Evolutionary conservation across 2,797 vertebrate genomes (phyloP), one percentile per base, ranked within the genome.

Genomic region (Pipistrellus pipistrellus): DNA sequence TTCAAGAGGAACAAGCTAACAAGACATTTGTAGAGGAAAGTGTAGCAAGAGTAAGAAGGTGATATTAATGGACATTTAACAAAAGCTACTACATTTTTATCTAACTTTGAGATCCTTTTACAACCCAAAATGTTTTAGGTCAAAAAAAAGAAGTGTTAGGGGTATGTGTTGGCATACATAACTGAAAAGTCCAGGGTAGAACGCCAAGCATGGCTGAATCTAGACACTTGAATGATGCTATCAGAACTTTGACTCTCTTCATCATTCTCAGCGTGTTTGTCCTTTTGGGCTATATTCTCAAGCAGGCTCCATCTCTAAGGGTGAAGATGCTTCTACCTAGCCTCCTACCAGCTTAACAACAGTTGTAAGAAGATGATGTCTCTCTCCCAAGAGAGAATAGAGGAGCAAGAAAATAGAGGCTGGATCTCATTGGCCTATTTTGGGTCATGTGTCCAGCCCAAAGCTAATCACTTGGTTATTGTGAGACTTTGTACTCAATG

Each of bases 61-160:
- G 87, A 87, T 20, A 25, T 4, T 8, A 9, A 75, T 8, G 38
- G 53, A 76, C 25, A 51, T 75, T 68, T 88, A 57, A 35, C 14
- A 41, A 66, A 59, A 27, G 3, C 46, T 5, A 32, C 18, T 35
- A 20, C 2, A n/a, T 46, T 90, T 80, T 89, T n/a, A 35, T 14
- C 6, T 71, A 51, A 17, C 23, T 46, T 64, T 23, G 10, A 21
- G 55, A 59, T 72, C 57, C 41, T 94, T 95, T 46, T 68, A n/a
- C 17, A 76, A 32, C 32, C 71, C 71, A 62, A 71, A 57, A 7
- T 51, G 3, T 38, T 27, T 94, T 62, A 44, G 10, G 0, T 0
- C 3, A 51, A 62, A n/a, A 46, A 7, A 48, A 55, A 25, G 17
- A 46, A 44, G 1, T 18, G 2, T 1, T 9, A 4, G 0, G 0